A percentile compares a stretch with the other conserved stretches of the same genome.
These are phyloP conservation scores for Horisme vitalbata DNA, from an alignment of 2,888 invertebrate species.

Conservation along the genomic window DNA sequence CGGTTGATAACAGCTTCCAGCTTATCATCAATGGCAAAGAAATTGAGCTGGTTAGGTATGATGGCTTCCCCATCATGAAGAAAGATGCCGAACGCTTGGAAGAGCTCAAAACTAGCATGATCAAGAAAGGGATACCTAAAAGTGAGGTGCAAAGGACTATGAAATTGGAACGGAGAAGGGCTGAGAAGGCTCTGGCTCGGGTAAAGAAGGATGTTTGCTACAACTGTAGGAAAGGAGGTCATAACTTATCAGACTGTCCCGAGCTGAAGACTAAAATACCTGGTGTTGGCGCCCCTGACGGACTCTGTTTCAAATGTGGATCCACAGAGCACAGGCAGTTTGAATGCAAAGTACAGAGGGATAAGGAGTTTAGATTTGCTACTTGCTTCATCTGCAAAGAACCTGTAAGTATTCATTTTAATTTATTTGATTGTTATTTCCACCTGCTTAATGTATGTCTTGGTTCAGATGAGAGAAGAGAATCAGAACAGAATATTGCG, in stretches of 20 bases:
- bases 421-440: too few relatives aligned
- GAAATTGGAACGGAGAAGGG: constrained; percentile 87
- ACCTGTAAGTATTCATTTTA: constrained; percentile 66
- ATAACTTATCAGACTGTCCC: constrained; percentile 91
- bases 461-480: too few relatives aligned
- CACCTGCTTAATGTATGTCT: too few relatives aligned
- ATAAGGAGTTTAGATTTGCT: constrained; percentile 89
- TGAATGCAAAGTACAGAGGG: constrained; percentile 86
- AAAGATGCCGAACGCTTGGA: constrained; percentile 86
- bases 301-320: constrained; percentile 94
- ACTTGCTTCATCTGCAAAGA: constrained; percentile 94
- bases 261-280: constrained; percentile 82
- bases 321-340: constrained; percentile 92
- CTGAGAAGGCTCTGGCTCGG: constrained; percentile 87
- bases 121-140: constrained; percentile 86
- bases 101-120: constrained; percentile 84
- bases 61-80: constrained; percentile 88
- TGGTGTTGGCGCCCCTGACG: constrained; percentile 77
- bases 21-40: constrained; percentile 85
- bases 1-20: constrained; percentile 70
- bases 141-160: constrained; percentile 86
- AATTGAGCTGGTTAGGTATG: constrained; percentile 84
- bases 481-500: too few relatives aligned
- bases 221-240: constrained; percentile 90
- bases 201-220: constrained; percentile 89